Evolutionary conservation across 2,797 vertebrate species (phyloP).

Genomic region (Astyanax mexicanus): DNA sequence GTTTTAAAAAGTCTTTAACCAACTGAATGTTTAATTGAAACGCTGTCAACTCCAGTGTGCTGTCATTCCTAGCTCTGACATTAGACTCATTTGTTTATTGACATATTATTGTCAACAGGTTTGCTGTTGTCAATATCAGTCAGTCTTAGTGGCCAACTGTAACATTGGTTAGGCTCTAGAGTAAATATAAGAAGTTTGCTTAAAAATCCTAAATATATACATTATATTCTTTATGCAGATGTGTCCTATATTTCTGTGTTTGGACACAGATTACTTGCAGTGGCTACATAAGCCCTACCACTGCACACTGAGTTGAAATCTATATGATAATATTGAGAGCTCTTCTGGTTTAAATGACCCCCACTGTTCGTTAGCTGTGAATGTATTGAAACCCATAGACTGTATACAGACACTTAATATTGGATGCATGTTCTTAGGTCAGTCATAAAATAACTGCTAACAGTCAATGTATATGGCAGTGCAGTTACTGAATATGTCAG

Average conservation of each 20-base stretch:
- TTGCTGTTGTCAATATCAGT: too few species aligned
- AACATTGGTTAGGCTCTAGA: not conserved
- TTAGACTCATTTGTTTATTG: too few species aligned
- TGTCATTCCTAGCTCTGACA: too few species aligned
- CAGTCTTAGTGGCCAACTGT: too few species aligned
- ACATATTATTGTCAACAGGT: too few species aligned
- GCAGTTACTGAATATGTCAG: slow-evolving; percentile 11
- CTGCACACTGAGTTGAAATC: slow-evolving; percentile 71
- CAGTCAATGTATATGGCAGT: slow-evolving; percentile 34
- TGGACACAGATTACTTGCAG: slow-evolving; percentile 74
- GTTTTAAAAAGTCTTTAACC: too few species aligned
- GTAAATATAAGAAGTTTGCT: not conserved
- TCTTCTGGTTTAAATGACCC: slow-evolving; percentile 61
- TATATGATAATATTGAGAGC: slow-evolving; percentile 62
- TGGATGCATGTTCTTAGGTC: not conserved
- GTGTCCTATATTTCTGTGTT: slow-evolving; percentile 77
- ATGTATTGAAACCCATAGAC: slow-evolving; percentile 33
- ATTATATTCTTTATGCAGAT: slow-evolving; percentile 11
- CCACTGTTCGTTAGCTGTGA: slow-evolving; percentile 27
- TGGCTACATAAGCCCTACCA: slow-evolving; percentile 52
- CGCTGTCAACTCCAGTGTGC: too few species aligned
- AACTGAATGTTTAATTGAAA: too few species aligned
- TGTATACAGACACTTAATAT: not conserved
- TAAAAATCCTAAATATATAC: not conserved
- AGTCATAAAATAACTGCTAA: too few species aligned